Evolutionary conservation across 2,113 vertebrate species (phyloP).

Genomic region (Laticauda laticaudata): DNA sequence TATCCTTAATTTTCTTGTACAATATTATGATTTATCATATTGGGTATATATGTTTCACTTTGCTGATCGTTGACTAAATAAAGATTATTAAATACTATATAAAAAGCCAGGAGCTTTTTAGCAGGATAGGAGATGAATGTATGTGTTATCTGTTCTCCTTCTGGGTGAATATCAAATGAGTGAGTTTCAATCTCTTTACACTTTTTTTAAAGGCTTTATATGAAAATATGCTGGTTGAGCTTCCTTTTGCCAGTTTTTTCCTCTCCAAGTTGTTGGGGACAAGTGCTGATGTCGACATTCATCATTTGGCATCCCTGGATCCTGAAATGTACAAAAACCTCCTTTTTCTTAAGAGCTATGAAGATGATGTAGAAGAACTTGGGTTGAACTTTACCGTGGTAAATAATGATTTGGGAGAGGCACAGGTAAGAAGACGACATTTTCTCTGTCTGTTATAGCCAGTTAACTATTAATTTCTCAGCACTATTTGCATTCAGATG

Average conservation of each 20-base stretch:
- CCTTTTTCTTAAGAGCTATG: constrained; percentile 98
- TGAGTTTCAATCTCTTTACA: constrained; percentile 7
- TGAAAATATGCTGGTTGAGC: constrained; percentile 97
- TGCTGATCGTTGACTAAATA: background rate
- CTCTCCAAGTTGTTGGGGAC: constrained; percentile 96
- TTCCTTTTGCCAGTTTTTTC: constrained; percentile 97
- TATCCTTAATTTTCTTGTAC: background rate
- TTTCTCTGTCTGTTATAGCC: background rate
- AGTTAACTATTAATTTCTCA: constrained; percentile 66
- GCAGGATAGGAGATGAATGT: background rate
- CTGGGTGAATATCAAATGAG: constrained; percentile 1
- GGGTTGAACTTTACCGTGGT: constrained; percentile 97
- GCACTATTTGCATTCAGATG: constrained; percentile 47
- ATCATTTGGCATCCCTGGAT: constrained; percentile 94
- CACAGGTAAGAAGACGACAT: constrained; percentile 78
- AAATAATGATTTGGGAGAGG: constrained; percentile 97
- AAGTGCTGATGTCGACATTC: constrained; percentile 96
- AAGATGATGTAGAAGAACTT: constrained; percentile 93
- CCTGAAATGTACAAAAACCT: constrained; percentile 96
- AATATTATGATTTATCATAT: background rate
- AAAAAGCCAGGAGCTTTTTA: background rate
- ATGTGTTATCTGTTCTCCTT: background rate
- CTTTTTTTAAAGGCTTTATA: constrained; percentile 84
- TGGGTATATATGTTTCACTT: background rate
- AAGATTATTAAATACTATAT: background rate